phyloP scores from a whole-genome alignment of 2,113 vertebrate species.

The Tympanuchus pallidicinctus region DNA sequence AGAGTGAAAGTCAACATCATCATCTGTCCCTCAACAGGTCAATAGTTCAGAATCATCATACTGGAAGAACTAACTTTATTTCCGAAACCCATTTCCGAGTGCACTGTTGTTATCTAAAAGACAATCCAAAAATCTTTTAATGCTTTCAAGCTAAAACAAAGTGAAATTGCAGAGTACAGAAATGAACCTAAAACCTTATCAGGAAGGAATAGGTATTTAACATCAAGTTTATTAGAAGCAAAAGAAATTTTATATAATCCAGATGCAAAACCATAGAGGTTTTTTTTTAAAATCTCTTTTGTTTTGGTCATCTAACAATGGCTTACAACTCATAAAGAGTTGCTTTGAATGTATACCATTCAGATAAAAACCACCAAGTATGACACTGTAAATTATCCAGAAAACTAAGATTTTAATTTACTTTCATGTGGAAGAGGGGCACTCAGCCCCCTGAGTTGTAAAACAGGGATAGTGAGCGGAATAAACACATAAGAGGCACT shows the following conservation, averaged over 20 bases:
- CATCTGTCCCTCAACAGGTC: background rate
- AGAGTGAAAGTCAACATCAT: slow-evolving; percentile 39
- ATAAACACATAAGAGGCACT: no score
- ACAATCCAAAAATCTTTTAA: slow-evolving; percentile 22
- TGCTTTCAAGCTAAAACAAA: slow-evolving; percentile 28
- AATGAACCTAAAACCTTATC: background rate
- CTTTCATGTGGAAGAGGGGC: background rate
- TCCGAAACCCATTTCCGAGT: slow-evolving; percentile 40
- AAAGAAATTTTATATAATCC: background rate
- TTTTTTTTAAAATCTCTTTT: background rate
- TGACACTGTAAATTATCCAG: background rate
- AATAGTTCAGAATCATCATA: slow-evolving; percentile 64
- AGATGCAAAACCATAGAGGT: background rate
- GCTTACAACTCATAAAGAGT: background rate
- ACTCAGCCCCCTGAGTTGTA: no score
- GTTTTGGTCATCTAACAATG: background rate
- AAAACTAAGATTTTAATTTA: slow-evolving; percentile 14
- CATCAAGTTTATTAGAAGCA: background rate
- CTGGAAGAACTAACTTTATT: background rate
- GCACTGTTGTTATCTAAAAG: slow-evolving; percentile 32
- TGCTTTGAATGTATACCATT: background rate
- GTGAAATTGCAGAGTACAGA: background rate
- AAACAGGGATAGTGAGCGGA: no score
- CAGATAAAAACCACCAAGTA: background rate
- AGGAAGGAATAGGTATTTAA: background rate